Percentiles rank a stretch among this genome's conserved stretches.
Conservation (phyloP, 2,888 invertebrate genomes). For the Oxycera nigricornis region DNA sequence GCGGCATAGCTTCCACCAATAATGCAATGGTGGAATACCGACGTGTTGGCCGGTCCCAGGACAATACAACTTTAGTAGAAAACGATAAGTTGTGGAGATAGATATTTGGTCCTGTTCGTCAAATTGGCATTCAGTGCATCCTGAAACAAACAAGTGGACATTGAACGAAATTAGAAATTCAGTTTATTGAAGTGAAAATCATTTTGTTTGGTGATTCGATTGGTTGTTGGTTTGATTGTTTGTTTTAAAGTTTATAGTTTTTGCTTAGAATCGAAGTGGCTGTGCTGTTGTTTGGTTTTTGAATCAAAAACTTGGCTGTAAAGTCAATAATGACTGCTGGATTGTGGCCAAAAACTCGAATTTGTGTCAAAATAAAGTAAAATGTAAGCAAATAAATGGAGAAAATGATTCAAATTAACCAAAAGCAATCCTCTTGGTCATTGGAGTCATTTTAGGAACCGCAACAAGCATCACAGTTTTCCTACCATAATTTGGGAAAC, state of each 20-base stretch:
- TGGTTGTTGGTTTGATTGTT: background rate
- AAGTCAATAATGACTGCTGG: too few relatives aligned
- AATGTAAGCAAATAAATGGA: too few relatives aligned
- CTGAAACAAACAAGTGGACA: background rate
- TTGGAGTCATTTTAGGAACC: too few relatives aligned
- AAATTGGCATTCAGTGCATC: background rate
- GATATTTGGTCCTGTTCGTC: background rate
- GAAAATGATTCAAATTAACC: too few relatives aligned
- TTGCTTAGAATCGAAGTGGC: background rate
- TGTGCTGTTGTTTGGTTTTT: too few relatives aligned
- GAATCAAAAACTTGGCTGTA: too few relatives aligned
- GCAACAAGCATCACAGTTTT: too few relatives aligned
- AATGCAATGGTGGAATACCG: background rate
- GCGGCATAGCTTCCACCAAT: background rate
- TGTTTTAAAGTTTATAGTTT: background rate
- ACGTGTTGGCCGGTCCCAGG: background rate
- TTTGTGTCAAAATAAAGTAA: too few relatives aligned
- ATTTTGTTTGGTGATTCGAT: conserved; percentile 11
- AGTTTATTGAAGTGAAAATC: conserved; percentile 1
- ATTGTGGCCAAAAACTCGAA: too few relatives aligned
- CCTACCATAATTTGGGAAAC: too few relatives aligned
- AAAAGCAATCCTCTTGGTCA: too few relatives aligned
- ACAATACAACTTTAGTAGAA: background rate
- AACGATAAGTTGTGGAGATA: background rate
- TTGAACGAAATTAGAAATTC: background rate